Conservation (phyloP, 64 coral and sea anemone species). For the Dendrophyllia cribrosa region DNA sequence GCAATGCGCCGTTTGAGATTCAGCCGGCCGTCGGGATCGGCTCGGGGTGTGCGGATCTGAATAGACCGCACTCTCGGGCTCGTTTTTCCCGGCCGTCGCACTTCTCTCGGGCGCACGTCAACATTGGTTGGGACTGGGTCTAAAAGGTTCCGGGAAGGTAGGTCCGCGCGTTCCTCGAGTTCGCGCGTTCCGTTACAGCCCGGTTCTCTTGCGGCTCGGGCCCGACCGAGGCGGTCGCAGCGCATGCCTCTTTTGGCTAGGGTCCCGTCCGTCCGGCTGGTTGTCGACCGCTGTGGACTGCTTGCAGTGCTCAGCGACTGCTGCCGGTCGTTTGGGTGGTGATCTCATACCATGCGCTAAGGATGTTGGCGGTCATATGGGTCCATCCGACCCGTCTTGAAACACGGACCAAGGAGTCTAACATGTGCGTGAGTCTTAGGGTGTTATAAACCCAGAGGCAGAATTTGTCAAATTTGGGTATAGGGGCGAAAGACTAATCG, state of each 20-base stretch:
- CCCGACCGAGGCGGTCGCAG: slow-evolving; percentile 41
- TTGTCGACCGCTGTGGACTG: slow-evolving; percentile 56
- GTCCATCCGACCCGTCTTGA: no score
- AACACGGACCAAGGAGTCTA: slow-evolving; percentile 81
- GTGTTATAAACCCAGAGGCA: slow-evolving; percentile 54
- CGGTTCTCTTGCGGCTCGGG: slow-evolving; percentile 27
- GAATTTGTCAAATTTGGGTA: no score
- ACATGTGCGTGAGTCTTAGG: slow-evolving; percentile 69
- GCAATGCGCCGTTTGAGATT: slow-evolving; percentile 66
- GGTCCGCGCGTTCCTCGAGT: background rate
- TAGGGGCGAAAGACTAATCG: no score
- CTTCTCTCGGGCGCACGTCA: slow-evolving; percentile 56
- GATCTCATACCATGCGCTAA: no score
- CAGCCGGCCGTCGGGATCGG: slow-evolving; percentile 7
- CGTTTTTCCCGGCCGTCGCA: slow-evolving; percentile 7
- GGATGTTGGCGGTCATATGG: no score
- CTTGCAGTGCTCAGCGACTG: slow-evolving; percentile 45
- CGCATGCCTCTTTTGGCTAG: slow-evolving; percentile 45
- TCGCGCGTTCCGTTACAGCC: slow-evolving; percentile 21
- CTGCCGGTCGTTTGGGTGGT: slow-evolving; percentile 43
- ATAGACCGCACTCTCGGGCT: background rate
- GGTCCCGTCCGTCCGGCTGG: slow-evolving; percentile 39
- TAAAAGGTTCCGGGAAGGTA: slow-evolving; percentile 38
- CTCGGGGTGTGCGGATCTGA: slow-evolving; percentile 22
- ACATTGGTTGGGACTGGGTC: slow-evolving; percentile 20